Evolutionary conservation across 2,113 vertebrate species (phyloP).

Genomic region (Polypterus senegalus): DNA sequence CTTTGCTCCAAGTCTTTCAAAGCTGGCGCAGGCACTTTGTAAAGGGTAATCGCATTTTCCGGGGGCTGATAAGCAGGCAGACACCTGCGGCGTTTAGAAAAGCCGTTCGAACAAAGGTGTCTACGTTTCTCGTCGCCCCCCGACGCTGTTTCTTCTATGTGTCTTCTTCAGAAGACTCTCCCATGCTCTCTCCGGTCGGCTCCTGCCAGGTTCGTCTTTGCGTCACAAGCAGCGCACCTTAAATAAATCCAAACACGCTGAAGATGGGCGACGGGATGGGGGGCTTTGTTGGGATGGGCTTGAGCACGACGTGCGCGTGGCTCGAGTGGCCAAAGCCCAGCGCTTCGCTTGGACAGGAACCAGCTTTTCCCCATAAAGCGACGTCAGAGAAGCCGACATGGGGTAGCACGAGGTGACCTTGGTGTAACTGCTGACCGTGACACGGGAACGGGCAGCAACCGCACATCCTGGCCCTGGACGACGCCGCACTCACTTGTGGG

Average conservation of each 20-base stretch:
- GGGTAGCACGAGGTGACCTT: slow-evolving; percentile 51
- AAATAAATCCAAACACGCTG: slow-evolving; percentile 89
- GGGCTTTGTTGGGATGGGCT: slow-evolving; percentile 92
- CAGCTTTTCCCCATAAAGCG: slow-evolving; percentile 64
- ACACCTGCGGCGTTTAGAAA: no score
- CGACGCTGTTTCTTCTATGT: no score
- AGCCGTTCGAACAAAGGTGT: no score
- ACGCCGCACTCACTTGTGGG: slow-evolving; percentile 19
- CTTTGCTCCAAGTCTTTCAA: no score
- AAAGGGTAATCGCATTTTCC: no score
- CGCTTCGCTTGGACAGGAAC: slow-evolving; percentile 34
- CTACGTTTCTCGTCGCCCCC: no score
- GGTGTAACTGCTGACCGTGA: slow-evolving; percentile 68
- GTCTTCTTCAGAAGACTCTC: no score
- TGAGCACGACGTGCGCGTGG: slow-evolving; percentile 76
- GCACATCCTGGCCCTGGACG: slow-evolving; percentile 53
- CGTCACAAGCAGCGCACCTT: slow-evolving; percentile 13
- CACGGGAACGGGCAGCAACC: slow-evolving; percentile 76
- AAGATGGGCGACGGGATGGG: slow-evolving; percentile 64
- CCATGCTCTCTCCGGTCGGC: no score
- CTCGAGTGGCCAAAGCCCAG: slow-evolving; percentile 56
- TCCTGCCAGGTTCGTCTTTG: no score
- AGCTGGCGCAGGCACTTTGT: no score
- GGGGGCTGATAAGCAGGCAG: no score
- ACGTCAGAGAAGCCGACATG: slow-evolving; percentile 40